phyloP scores from a whole-genome alignment of 1,140 invertebrate species.

The Chironomus tepperi region DNA sequence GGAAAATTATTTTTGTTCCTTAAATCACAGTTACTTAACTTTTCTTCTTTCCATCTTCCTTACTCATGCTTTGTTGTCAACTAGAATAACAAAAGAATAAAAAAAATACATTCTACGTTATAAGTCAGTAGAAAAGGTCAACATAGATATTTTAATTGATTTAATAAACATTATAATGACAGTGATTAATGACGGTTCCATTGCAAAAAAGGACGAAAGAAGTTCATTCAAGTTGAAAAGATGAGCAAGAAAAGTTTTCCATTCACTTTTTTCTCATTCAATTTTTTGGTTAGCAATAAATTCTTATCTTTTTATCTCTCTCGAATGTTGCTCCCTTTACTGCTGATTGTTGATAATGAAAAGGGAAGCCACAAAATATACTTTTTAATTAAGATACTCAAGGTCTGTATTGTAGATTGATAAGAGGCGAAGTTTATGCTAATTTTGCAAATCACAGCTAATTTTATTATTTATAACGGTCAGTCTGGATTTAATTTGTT shows the following conservation, averaged over 20 bases:
- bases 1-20: too few species aligned
- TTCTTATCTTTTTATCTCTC: background rate
- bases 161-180: conserved; percentile 4
- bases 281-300: background rate
- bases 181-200: conserved; percentile 16
- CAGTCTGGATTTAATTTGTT: too few species aligned
- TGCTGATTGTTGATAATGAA: background rate
- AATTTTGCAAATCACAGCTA: too few species aligned
- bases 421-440: too few species aligned
- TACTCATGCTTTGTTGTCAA: too few species aligned
- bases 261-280: background rate
- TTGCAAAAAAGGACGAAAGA: background rate
- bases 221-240: background rate
- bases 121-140: background rate
- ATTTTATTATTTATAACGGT: too few species aligned
- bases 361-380: background rate
- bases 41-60: too few species aligned
- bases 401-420: too few species aligned
- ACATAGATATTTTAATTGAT: conserved; percentile 5
- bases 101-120: too few species aligned
- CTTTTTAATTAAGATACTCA: background rate
- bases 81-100: too few species aligned
- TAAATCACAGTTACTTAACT: too few species aligned
- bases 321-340: background rate
- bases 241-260: background rate